Percentiles rank a stretch among this genome's conserved stretches.
These are phyloP conservation scores for Anguilla obscura DNA, from an alignment of 2,797 vertebrate genomes.

Conservation along the genomic window DNA sequence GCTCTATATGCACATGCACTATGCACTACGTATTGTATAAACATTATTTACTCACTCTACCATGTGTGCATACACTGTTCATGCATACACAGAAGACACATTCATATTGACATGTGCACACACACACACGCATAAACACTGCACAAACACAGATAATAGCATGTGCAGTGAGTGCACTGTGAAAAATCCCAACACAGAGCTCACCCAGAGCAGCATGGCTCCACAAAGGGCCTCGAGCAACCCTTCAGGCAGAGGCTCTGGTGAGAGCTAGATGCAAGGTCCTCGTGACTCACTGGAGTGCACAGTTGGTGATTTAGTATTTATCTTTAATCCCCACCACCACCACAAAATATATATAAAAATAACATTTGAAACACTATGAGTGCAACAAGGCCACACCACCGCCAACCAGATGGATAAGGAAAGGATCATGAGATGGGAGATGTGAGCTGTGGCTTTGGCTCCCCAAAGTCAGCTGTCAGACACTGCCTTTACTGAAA, in stretches of 20 bases:
- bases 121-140: neutral
- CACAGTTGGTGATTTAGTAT: neutral
- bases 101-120: neutral
- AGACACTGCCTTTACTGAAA: neutral
- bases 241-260: neutral
- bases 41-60: conserved; percentile 4
- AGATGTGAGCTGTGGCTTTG: neutral
- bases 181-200: conserved; percentile 41
- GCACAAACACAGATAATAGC: conserved; percentile 14
- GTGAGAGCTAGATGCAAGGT: neutral
- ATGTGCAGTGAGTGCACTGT: neutral
- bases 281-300: neutral
- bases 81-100: neutral
- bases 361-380: neutral
- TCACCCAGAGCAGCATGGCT: conserved; percentile 29
- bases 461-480: neutral
- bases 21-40: too few relatives aligned
- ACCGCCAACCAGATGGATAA: neutral
- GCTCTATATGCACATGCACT: too few relatives aligned
- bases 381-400: neutral
- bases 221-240: neutral
- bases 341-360: neutral
- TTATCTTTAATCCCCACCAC: conserved; percentile 13
- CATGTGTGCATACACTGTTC: conserved; percentile 13
- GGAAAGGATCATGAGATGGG: neutral